phyloP scores from a whole-genome alignment of 2,888 invertebrate genomes.

The Linnaemya tessellans region DNA sequence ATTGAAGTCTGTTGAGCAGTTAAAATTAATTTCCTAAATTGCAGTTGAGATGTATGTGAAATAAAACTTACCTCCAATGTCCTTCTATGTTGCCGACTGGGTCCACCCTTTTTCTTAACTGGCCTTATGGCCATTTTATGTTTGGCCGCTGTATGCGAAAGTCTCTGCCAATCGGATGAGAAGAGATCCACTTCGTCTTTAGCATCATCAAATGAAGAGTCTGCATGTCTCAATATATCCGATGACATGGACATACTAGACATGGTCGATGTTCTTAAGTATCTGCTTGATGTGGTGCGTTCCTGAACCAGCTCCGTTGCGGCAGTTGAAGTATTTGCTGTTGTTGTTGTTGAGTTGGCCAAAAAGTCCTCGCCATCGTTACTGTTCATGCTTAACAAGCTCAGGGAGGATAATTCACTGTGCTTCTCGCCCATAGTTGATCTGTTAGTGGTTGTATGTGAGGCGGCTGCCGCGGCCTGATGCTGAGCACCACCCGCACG shows the following conservation, averaged over 20 bases:
- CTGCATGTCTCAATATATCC: constrained; percentile 75
- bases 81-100: constrained; percentile 87
- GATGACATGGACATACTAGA: constrained; percentile 74
- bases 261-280: constrained; percentile 72
- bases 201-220: constrained; percentile 57
- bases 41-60: neutral
- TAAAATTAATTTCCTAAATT: neutral
- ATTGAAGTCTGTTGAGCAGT: constrained; percentile 86
- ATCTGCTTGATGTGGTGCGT: constrained; percentile 70
- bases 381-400: constrained; percentile 89
- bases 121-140: constrained; percentile 92
- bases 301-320: constrained; percentile 72
- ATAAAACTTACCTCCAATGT: constrained; percentile 83
- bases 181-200: constrained; percentile 81
- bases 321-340: constrained; percentile 72
- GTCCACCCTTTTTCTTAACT: constrained; percentile 89
- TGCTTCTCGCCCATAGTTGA: constrained; percentile 68
- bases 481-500: constrained; percentile 73
- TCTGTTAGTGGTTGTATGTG: constrained; percentile 59
- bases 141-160: constrained; percentile 91
- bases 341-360: constrained; percentile 67
- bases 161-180: constrained; percentile 83
- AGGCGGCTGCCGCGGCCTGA: constrained; percentile 31
- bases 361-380: constrained; percentile 83
- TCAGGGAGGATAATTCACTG: constrained; percentile 83